These are phyloP conservation scores for Sturnus vulgaris DNA, from an alignment of 2,113 vertebrate genomes.

Conservation along the genomic window DNA sequence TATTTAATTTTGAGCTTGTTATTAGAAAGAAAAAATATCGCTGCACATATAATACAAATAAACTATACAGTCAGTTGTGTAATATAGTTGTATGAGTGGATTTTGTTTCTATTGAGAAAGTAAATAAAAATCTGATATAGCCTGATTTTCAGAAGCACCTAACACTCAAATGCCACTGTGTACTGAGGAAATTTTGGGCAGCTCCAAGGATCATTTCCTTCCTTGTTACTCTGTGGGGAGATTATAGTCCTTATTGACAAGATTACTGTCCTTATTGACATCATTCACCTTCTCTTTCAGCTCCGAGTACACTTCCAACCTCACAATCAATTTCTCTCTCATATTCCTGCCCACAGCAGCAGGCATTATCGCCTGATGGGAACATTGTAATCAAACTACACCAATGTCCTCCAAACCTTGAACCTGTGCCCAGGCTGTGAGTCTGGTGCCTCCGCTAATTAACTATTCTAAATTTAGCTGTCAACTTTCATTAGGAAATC, in stretches of 20 bases:
- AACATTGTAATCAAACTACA: conserved; percentile 2
- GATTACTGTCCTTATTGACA: not conserved
- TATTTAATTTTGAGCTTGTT: conserved; percentile 15
- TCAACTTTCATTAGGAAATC: conserved; percentile 56
- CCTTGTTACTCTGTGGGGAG: not conserved
- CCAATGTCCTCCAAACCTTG: conserved; percentile 38
- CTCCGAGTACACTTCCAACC: not conserved
- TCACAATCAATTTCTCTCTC: conserved; percentile 13
- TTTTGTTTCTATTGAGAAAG: not conserved
- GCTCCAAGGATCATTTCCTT: not conserved
- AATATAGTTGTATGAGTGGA: not conserved
- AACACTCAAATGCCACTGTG: not conserved
- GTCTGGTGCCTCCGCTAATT: conserved; percentile 24
- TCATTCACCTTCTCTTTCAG: not conserved
- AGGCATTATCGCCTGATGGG: not conserved
- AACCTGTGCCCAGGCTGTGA: conserved; percentile 43
- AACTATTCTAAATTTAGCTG: conserved; percentile 46
- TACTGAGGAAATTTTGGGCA: not conserved
- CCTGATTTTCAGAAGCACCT: not conserved
- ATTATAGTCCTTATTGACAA: not conserved
- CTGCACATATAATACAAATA: not conserved
- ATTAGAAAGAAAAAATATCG: not conserved
- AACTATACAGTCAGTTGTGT: not conserved
- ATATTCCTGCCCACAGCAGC: conserved; percentile 11
- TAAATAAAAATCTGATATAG: not conserved